Evolutionary conservation across 2,113 vertebrate species (phyloP).

Genomic region (Cynocephalus volans): DNA sequence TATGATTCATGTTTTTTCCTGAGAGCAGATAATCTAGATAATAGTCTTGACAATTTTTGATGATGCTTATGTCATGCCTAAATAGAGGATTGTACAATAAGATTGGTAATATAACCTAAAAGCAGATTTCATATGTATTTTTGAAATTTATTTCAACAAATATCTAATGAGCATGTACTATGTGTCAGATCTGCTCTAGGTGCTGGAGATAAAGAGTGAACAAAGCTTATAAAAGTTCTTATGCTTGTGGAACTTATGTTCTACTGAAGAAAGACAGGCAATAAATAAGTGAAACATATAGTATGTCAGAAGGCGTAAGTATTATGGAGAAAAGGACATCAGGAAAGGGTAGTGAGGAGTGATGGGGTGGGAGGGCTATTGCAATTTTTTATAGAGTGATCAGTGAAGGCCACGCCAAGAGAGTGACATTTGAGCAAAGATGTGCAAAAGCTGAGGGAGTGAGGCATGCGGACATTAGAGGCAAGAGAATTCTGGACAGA

Average conservation of each 20-base stretch:
- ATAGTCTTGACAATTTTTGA: neutral
- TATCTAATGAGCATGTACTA: neutral
- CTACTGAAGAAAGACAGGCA: neutral
- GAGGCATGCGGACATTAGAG: neutral
- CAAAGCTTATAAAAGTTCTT: neutral
- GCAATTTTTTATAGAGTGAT: neutral
- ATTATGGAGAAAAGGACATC: neutral
- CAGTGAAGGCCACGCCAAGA: neutral
- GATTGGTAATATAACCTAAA: neutral
- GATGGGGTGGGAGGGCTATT: neutral
- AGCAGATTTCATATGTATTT: neutral
- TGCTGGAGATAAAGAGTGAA: neutral
- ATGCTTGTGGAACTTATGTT: neutral
- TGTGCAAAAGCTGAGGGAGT: neutral
- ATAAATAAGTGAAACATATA: neutral
- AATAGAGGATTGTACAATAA: conserved; percentile 13
- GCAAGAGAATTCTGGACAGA: neutral
- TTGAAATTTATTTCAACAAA: conserved; percentile 49
- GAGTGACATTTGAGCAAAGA: neutral
- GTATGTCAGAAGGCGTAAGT: neutral
- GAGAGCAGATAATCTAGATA: neutral
- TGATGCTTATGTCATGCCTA: neutral
- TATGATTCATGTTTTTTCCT: neutral
- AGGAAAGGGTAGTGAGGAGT: neutral
- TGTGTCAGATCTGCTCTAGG: neutral